Conservation (phyloP, 2,113 vertebrate species). For the Vulpes lagopus region DNA sequence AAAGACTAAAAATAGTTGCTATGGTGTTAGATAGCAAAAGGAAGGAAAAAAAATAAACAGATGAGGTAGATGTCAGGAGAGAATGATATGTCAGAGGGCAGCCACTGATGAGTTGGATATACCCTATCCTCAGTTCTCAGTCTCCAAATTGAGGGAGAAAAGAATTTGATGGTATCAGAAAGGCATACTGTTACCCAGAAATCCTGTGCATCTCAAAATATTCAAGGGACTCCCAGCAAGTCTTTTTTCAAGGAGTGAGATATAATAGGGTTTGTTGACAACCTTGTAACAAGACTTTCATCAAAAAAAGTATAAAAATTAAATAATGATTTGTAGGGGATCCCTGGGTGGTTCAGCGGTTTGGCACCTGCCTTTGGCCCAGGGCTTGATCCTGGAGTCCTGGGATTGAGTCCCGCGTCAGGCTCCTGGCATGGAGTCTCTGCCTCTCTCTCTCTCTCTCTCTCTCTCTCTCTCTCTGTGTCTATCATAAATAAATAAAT, state of each 20-base stretch:
- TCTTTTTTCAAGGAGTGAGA: not conserved
- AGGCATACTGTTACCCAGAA: not conserved
- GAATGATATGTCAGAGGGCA: not conserved
- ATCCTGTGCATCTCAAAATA: not conserved
- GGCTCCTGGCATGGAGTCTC: too few species aligned
- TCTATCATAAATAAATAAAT: too few species aligned
- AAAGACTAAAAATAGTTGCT: not conserved
- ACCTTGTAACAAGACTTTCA: not conserved
- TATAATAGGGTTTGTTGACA: not conserved
- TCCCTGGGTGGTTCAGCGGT: too few species aligned
- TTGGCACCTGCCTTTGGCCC: too few species aligned
- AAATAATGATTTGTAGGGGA: not conserved
- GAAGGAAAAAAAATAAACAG: not conserved
- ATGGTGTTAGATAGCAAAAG: not conserved
- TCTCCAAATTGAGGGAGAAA: not conserved
- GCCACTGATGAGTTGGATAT: not conserved
- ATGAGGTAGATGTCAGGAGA: not conserved
- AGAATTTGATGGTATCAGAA: slow-evolving; percentile 3
- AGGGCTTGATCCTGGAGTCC: too few species aligned
- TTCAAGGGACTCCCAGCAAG: not conserved
- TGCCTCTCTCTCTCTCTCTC: too few species aligned
- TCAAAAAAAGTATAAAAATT: not conserved
- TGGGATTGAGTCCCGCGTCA: too few species aligned
- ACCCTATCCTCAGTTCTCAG: not conserved
- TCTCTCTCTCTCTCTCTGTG: too few species aligned